phyloP scores from a whole-genome alignment of 2,888 invertebrate species.

The Eupithecia dodoneata region DNA sequence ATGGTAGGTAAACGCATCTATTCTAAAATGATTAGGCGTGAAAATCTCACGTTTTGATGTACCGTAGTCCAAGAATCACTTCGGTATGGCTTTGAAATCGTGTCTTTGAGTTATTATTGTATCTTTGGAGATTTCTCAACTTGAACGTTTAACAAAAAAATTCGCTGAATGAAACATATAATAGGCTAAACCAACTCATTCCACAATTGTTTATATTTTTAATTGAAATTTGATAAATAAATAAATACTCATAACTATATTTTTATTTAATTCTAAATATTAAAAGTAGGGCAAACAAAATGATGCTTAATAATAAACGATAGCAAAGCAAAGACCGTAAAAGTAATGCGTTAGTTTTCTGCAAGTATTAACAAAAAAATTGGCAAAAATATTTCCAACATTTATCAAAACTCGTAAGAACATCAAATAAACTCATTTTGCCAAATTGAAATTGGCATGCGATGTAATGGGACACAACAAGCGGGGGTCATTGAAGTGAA shows the following conservation, averaged over 20 bases:
- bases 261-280: background rate
- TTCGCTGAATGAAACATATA: background rate
- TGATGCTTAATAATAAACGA: background rate
- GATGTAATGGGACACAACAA: conserved; percentile 24
- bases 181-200: background rate
- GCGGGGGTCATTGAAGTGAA: conserved; percentile 26
- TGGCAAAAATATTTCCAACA: background rate
- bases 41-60: conserved; percentile 25
- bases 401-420: conserved; percentile 10
- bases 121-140: background rate
- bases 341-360: background rate
- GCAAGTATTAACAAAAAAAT: background rate
- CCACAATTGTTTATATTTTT: background rate
- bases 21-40: conserved; percentile 23
- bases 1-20: conserved; percentile 34
- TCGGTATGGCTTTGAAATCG: conserved; percentile 14
- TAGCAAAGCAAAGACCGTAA: background rate
- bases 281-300: background rate
- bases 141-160: background rate
- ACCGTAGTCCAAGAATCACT: conserved; percentile 28
- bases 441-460: conserved; percentile 28
- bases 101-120: conserved; percentile 3
- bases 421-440: conserved; percentile 15
- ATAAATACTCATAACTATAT: background rate
- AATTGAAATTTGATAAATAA: background rate